These are phyloP conservation scores for Mormyrus hasselquistii DNA, from an alignment of 2,797 vertebrate genomes.

Conservation along the genomic window DNA sequence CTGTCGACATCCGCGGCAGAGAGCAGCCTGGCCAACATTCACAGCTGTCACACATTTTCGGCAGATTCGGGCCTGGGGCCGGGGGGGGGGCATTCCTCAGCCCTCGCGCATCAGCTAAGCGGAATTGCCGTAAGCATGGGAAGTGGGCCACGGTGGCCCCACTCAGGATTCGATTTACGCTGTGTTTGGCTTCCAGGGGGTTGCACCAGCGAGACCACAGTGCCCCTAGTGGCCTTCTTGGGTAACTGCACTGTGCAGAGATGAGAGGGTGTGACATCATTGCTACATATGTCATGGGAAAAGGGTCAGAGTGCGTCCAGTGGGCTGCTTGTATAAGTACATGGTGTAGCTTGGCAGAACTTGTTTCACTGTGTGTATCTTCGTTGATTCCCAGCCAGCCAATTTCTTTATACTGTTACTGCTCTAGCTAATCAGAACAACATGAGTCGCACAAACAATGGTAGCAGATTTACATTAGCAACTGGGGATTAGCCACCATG, in stretches of 20 bases:
- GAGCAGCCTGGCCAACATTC: constrained; percentile 67
- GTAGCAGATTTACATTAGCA: not conserved
- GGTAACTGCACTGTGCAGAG: not conserved
- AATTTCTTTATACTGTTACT: not conserved
- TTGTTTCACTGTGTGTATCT: not conserved
- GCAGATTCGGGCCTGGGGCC: constrained; percentile 91
- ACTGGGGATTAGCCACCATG: not conserved
- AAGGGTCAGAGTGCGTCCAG: not conserved
- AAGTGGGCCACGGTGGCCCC: constrained; percentile 85
- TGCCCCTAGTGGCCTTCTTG: not conserved
- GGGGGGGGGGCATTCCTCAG: constrained; percentile 77
- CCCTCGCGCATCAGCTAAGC: constrained; percentile 88
- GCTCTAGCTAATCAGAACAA: not conserved
- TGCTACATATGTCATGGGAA: not conserved
- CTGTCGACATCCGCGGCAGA: constrained; percentile 65
- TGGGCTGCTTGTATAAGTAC: not conserved
- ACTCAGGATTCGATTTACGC: constrained; percentile 84
- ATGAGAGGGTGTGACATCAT: not conserved
- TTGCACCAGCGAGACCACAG: constrained; percentile 41
- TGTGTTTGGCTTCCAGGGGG: constrained; percentile 71
- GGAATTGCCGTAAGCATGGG: constrained; percentile 93
- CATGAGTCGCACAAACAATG: not conserved
- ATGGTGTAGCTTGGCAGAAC: not conserved
- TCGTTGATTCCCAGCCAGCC: not conserved
- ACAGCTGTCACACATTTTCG: constrained; percentile 98